Evolutionary conservation across 2,888 invertebrate genomes (phyloP).

Genomic region (Argyresthia albistria): DNA sequence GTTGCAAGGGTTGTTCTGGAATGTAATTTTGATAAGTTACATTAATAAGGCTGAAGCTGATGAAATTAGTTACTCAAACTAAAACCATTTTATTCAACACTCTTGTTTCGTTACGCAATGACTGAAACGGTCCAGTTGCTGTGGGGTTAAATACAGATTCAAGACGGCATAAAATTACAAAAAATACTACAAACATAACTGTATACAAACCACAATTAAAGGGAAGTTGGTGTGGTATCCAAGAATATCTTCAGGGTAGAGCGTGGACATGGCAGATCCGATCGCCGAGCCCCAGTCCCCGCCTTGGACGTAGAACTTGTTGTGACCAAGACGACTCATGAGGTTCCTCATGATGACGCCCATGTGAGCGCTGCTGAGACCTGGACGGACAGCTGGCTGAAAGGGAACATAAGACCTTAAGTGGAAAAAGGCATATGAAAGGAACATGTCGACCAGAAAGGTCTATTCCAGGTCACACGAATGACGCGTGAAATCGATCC

Average conservation of each 20-base stretch:
- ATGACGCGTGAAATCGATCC: no score
- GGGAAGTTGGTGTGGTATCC: conserved; percentile 74
- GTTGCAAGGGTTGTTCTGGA: conserved; percentile 12
- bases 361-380: conserved; percentile 70
- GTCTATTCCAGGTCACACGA: no score
- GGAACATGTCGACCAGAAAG: no score
- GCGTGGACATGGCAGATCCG: conserved; percentile 54
- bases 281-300: conserved; percentile 79
- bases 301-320: conserved; percentile 79
- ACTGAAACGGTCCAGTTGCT: no score
- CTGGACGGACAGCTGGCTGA: conserved; percentile 66
- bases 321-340: conserved; percentile 78
- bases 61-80: no score
- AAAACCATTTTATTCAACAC: no score
- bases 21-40: background rate
- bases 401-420: background rate
- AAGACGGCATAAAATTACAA: no score
- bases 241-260: conserved; percentile 56
- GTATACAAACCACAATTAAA: conserved; percentile 15
- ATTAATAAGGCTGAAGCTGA: no score
- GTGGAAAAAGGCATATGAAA: no score
- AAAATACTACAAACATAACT: no score
- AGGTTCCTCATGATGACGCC: conserved; percentile 75
- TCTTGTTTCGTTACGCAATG: no score
- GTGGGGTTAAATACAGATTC: no score